A percentile compares a stretch with the other conserved stretches of the same genome.
phyloP scores from a whole-genome alignment of 2,113 vertebrate genomes.

The Microtus pennsylvanicus region DNA sequence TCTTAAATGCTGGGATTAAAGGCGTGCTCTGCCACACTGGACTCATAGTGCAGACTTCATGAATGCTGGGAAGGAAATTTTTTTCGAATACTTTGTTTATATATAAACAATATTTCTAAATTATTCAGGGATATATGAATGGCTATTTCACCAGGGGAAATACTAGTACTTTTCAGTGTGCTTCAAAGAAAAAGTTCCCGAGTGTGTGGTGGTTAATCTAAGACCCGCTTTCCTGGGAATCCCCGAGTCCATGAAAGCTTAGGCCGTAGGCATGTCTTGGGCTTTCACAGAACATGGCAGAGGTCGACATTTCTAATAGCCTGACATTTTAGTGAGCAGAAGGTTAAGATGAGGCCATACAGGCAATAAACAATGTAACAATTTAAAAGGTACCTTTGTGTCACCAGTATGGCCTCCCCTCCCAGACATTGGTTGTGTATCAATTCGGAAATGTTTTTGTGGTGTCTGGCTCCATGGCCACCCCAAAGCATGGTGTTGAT shows the following conservation, averaged over 20 bases:
- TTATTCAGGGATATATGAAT: background rate
- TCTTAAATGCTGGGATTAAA: background rate
- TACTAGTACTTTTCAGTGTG: background rate
- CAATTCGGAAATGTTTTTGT: background rate
- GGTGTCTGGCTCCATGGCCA: background rate
- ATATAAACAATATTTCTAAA: background rate
- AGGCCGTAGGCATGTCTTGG: background rate
- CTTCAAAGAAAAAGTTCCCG: background rate
- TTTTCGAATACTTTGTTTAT: background rate
- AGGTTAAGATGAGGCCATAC: background rate
- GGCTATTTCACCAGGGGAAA: background rate
- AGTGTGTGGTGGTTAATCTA: background rate
- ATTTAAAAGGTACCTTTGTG: background rate
- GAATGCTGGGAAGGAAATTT: slow-evolving; percentile 19
- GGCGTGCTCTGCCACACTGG: background rate
- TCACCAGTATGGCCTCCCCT: background rate
- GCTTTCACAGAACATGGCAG: background rate
- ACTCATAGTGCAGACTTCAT: background rate
- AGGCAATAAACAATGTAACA: background rate
- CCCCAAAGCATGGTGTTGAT: background rate
- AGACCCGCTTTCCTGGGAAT: background rate
- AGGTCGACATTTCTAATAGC: background rate
- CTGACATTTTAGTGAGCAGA: slow-evolving; percentile 19
- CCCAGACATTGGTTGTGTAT: background rate
- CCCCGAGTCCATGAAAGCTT: background rate